Evolutionary conservation across 2,797 vertebrate species (phyloP).

Genomic region (Acrocephalus scirpaceus): DNA sequence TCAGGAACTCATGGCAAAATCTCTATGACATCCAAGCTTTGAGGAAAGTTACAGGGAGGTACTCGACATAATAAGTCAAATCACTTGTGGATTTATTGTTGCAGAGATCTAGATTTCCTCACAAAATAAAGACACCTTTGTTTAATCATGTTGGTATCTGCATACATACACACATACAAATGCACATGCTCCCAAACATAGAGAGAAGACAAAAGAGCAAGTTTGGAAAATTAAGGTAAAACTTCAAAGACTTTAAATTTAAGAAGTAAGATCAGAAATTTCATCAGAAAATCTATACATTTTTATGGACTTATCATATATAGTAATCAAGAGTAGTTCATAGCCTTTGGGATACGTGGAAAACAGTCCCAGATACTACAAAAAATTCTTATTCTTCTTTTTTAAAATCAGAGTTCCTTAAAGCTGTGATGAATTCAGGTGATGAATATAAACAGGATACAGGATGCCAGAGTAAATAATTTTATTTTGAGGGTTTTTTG

Average conservation of each 20-base stretch:
- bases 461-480: too few relatives aligned
- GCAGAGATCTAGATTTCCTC: neutral
- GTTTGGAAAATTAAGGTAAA: neutral
- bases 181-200: rapidly evolving
- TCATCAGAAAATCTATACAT: neutral
- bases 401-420: neutral
- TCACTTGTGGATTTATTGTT: neutral
- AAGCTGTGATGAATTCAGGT: neutral
- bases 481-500: neutral
- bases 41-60: neutral
- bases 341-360: neutral
- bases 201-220: neutral
- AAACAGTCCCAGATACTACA: rapidly evolving
- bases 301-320: neutral
- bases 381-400: neutral
- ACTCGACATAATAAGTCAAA: neutral
- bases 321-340: neutral
- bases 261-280: neutral
- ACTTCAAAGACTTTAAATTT: neutral
- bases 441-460: neutral
- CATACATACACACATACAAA: neutral
- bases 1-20: neutral
- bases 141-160: neutral
- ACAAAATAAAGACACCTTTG: neutral
- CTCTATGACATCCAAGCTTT: neutral